Conservation (phyloP, 1,140 invertebrate species). For the Portunus trituberculatus region DNA sequence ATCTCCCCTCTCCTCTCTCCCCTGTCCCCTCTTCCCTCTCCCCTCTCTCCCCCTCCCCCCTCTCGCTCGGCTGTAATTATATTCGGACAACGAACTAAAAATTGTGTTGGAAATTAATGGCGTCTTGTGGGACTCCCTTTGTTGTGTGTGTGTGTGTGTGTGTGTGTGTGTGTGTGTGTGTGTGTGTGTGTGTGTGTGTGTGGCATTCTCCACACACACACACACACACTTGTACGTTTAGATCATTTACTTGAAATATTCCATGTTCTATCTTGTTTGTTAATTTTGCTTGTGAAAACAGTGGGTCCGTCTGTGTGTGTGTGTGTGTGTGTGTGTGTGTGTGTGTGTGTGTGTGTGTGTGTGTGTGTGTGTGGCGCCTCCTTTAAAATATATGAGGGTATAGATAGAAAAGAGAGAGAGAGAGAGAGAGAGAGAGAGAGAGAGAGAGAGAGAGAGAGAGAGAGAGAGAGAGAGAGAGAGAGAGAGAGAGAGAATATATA, state of each 20-base stretch:
- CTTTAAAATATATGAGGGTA: too few species aligned
- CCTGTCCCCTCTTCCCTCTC: background rate
- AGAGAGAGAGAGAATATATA: background rate
- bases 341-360: too few species aligned
- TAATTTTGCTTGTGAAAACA: background rate
- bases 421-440: too few species aligned
- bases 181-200: too few species aligned
- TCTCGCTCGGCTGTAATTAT: conserved; percentile 54
- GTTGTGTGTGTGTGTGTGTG: conserved; percentile 24
- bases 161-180: too few species aligned
- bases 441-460: too few species aligned
- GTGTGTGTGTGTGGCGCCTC: too few species aligned
- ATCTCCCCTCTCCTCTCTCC: background rate
- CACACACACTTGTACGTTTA: background rate
- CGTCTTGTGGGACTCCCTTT: conserved; percentile 46
- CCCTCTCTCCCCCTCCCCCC: background rate
- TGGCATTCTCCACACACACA: background rate
- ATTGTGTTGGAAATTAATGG: conserved; percentile 63
- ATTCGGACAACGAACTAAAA: conserved; percentile 52
- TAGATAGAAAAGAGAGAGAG: too few species aligned
- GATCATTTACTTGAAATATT: background rate
- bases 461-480: background rate
- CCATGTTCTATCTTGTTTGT: background rate
- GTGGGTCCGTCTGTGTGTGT: background rate
- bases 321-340: background rate